phyloP scores from a whole-genome alignment of 2,113 vertebrate genomes.

The Pollimyrus isidori region DNA sequence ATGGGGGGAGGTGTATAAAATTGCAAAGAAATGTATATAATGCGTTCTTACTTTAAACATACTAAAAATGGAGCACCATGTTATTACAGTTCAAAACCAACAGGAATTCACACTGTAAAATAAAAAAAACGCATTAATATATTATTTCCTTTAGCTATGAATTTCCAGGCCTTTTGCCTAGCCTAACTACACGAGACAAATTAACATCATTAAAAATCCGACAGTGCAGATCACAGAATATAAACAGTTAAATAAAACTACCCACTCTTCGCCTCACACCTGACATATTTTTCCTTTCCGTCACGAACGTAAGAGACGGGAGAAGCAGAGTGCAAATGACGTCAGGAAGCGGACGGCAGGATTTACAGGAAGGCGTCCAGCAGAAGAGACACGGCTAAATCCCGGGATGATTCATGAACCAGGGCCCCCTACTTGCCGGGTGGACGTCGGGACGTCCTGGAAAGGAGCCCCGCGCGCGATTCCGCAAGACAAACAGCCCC shows the following conservation, averaged over 20 bases:
- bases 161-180: neutral
- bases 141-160: neutral
- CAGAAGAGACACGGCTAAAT: neutral
- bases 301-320: neutral
- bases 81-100: neutral
- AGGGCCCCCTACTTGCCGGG: neutral
- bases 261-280: neutral
- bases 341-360: constrained; percentile 8
- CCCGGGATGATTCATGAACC: constrained; percentile 8
- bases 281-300: neutral
- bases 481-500: neutral
- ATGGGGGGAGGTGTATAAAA: neutral
- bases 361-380: constrained; percentile 29
- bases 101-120: neutral
- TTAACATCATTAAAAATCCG: neutral
- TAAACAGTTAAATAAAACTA: neutral
- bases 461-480: neutral
- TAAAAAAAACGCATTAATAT: neutral
- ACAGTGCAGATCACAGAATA: neutral
- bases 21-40: neutral
- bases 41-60: neutral
- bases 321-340: constrained; percentile 5
- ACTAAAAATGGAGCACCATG: neutral
- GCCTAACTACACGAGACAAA: neutral
- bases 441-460: neutral